Base-by-base conservation (phyloP, 37 sponge, comb jelly and placozoan genomes). In the Agelas oroides region DNA sequence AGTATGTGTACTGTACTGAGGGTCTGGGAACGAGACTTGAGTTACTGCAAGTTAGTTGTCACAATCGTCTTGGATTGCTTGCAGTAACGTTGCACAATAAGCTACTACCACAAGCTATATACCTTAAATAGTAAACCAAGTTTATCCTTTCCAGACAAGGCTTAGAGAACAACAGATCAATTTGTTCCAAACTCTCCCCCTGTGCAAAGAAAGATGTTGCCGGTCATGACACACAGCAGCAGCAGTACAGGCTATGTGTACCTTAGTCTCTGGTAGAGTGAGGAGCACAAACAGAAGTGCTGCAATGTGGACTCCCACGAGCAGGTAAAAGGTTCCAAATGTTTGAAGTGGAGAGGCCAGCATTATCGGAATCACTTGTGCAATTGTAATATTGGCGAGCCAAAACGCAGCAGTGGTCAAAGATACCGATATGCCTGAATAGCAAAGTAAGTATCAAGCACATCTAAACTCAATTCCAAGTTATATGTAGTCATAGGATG, bases 251-350 rank as follows among this genome's bases (percentile, higher is more conserved):
- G 6, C 46, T 46, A 46, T 8, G 8, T 46, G 8, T 46, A 89
- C 90, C 81, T 90, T 90, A 33, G 91, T 90, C 61, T 90, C 91
- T 57, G 91, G 91, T 3, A 82, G 57, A 12, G 55, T 27, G 33
- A 90, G 67, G 1, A 85, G 82, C 21, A 86, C 82, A 59, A 86
- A 79, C 23, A 90, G 41, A 55, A 73, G 57, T 17, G 75, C 56
- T 18, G n/a, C 18, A n/a, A 79, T 41, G 21, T 46, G 18, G 62
- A 86, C 32, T 5, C 55, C 81, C 1, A 39, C 46, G 35, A 90
- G 52, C 24, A 90, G 72, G 85, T 89, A 74, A 76, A 86, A 86
- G 0, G 86, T 90, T 11, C 91, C 91, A 13, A 28, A 18, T 0
- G 77, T 78, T 18, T 76, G 71, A 18, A 87, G 87, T 53, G 81